Percentiles rank a stretch among this genome's conserved stretches.
These are phyloP conservation scores for Hypsopygia costalis DNA, from an alignment of 2,888 invertebrate genomes.

Conservation along the genomic window DNA sequence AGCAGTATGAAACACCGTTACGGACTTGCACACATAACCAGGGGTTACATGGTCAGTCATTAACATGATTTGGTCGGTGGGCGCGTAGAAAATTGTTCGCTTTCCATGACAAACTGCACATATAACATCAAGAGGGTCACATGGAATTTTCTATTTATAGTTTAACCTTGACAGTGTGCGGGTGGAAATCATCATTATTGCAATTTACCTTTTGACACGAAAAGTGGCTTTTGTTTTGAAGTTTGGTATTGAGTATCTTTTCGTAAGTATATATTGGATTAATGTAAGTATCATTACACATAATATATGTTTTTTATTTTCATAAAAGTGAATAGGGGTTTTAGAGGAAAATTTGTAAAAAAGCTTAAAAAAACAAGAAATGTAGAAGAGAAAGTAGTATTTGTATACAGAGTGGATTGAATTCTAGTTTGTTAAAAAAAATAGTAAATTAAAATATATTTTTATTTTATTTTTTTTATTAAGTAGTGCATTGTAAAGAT, in stretches of 20 bases:
- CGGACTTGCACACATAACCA: conserved; percentile 37
- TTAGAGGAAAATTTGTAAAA: no score
- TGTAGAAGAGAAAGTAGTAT: no score
- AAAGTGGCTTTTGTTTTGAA: conserved; percentile 2
- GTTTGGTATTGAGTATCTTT: neutral
- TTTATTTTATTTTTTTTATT: no score
- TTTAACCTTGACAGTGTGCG: conserved; percentile 44
- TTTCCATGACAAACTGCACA: conserved; percentile 44
- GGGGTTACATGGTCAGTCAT: conserved; percentile 39
- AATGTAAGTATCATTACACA: no score
- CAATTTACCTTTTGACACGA: neutral
- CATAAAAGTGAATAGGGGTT: no score
- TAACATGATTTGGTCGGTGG: conserved; percentile 64
- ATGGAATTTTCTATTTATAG: conserved; percentile 38
- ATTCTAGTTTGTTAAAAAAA: no score
- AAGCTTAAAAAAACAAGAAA: no score
- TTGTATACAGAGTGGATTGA: no score
- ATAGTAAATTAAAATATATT: no score
- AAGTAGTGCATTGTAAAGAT: no score
- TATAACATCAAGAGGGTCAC: conserved; percentile 55
- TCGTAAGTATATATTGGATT: neutral
- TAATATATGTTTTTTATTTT: no score
- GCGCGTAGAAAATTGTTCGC: conserved; percentile 56
- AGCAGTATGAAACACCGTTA: conserved; percentile 31
- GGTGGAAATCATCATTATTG: conserved; percentile 15